These are phyloP conservation scores for Drosophila seguyi DNA, from an alignment of 1,140 invertebrate species.

Conservation along the genomic window DNA sequence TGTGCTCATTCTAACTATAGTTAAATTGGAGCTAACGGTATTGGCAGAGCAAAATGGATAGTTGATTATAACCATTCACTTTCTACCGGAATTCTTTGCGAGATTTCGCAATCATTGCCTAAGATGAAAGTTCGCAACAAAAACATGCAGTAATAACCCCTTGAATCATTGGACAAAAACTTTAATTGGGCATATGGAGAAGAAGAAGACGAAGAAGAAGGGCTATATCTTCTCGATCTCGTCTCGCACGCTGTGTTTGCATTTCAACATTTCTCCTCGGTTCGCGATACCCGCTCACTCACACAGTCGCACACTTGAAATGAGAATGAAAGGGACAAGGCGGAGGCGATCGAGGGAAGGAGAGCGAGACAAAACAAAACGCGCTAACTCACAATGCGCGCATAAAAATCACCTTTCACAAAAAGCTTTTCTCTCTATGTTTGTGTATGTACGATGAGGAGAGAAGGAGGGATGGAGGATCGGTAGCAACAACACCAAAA, in stretches of 20 bases:
- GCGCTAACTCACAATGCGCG: conserved; percentile 62
- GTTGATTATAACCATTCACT: conserved; percentile 34
- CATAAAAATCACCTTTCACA: conserved; percentile 79
- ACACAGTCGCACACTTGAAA: conserved; percentile 52
- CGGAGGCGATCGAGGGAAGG: conserved; percentile 27
- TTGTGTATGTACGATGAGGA: conserved; percentile 47
- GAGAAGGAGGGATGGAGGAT: conserved; percentile 23
- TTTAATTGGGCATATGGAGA: conserved; percentile 22
- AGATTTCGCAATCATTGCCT: conserved; percentile 44
- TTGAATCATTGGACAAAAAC: conserved; percentile 22
- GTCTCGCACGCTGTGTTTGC: conserved; percentile 17
- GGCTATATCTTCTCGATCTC: conserved; percentile 14
- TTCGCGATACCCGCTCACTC: conserved; percentile 33
- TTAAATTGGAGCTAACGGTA: conserved; percentile 33
- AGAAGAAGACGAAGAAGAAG: conserved; percentile 3
- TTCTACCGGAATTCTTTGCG: conserved; percentile 23
- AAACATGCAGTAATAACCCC: conserved; percentile 19
- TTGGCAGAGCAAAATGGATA: conserved; percentile 7
- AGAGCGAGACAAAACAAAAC: conserved; percentile 52
- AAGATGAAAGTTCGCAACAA: conserved; percentile 33
- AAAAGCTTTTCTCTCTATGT: conserved; percentile 77
- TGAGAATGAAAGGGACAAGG: conserved; percentile 50
- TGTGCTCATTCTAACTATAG: conserved; percentile 36
- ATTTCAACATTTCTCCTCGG: conserved; percentile 45
- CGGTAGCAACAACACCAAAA: conserved; percentile 49